phyloP scores from a whole-genome alignment of 2,888 invertebrate genomes.

The Ophion slaviceki region DNA sequence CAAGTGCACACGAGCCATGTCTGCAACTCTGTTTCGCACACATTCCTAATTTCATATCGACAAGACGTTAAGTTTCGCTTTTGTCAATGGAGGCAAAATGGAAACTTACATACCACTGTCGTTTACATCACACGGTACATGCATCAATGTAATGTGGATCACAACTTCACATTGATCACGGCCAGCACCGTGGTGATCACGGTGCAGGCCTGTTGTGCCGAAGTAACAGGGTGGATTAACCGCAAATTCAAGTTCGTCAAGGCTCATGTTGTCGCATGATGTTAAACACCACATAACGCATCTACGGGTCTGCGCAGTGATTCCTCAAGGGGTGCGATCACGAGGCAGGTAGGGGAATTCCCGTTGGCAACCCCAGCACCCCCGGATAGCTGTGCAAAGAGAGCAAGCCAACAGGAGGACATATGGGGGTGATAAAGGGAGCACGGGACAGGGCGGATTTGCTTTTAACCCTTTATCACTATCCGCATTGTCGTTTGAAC shows the following conservation, averaged over 20 bases:
- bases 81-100: neutral
- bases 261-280: conserved; percentile 26
- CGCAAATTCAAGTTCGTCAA: conserved; percentile 36
- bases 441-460: conserved; percentile 13
- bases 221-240: conserved; percentile 30
- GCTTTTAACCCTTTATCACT: conserved; percentile 34
- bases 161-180: too few relatives aligned
- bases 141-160: neutral
- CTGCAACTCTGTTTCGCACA: neutral
- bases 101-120: neutral
- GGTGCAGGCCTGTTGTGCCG: conserved; percentile 16
- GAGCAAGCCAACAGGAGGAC: neutral
- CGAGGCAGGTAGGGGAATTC: conserved; percentile 32
- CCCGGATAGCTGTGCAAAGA: neutral
- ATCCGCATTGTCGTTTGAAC: conserved; percentile 40
- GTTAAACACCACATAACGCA: conserved; percentile 8
- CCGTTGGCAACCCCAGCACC: conserved; percentile 13
- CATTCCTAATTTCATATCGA: neutral
- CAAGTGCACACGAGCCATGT: neutral
- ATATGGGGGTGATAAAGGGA: neutral
- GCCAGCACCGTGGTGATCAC: neutral
- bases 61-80: neutral
- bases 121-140: neutral
- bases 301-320: conserved; percentile 1
- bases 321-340: conserved; percentile 18